Percentiles rank a stretch among this genome's conserved stretches.
These are phyloP conservation scores for Pogonognathellus flavescens DNA, from an alignment of 1,140 invertebrate species.

Conservation along the genomic window DNA sequence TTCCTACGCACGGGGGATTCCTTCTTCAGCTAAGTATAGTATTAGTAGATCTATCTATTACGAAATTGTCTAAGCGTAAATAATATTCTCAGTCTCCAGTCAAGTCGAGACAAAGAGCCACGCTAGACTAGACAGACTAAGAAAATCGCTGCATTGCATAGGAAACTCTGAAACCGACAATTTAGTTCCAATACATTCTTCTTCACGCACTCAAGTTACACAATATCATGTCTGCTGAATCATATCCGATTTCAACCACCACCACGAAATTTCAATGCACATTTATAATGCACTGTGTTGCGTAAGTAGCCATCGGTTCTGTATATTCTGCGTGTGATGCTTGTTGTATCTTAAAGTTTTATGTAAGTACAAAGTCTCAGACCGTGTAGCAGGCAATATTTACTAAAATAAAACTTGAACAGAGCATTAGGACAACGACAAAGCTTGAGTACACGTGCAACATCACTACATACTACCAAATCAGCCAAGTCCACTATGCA, in stretches of 20 bases:
- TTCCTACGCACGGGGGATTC: too few species aligned
- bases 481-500: too few species aligned
- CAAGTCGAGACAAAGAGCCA: background rate
- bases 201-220: background rate
- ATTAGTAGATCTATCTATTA: background rate
- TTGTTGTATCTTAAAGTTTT: too few species aligned
- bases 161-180: background rate
- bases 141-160: background rate
- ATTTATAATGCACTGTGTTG: background rate
- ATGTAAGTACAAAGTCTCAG: too few species aligned
- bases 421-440: background rate
- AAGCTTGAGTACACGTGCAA: background rate
- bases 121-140: constrained; percentile 5
- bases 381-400: too few species aligned
- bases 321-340: too few species aligned
- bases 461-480: too few species aligned
- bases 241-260: too few species aligned
- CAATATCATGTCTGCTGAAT: background rate
- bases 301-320: too few species aligned
- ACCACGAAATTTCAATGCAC: constrained; percentile 8
- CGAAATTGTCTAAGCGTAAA: constrained; percentile 1
- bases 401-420: too few species aligned
- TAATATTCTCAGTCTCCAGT: constrained; percentile 16
- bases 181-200: background rate
- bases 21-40: background rate